Base-by-base conservation (phyloP, 2,113 vertebrate genomes). In the Eulemur rufifrons region DNA sequence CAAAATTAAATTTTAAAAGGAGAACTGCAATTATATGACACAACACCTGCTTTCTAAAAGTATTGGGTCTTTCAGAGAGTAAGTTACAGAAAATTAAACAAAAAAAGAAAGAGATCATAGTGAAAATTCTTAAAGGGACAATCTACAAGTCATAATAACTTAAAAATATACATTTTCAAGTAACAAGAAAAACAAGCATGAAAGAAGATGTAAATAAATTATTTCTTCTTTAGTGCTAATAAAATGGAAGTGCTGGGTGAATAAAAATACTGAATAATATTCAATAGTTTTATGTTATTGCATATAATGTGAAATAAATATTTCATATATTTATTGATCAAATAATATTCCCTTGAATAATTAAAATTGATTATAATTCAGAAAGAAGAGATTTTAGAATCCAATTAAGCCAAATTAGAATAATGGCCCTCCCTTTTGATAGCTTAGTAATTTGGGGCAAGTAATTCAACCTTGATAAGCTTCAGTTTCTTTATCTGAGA, bases 1-100 rank as follows among this genome's bases (percentile, higher is more conserved):
- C 34, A 88, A 97, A 85, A 66, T 96, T 91, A 89, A 86, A 90
- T 84, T 92, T 95, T 61, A 81, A 95, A 81, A 94, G 71, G 73
- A 96, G 27, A 96, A 84, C 32, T 94, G 45, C 50, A 81, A 45
- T 91, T 74, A 42, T 73, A 64, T 87, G 83, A 81, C 18, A 74
- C 0, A 0, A 45, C 20, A 76, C 27, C 37, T 90, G 39, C 59
- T 90, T 74, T 89, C 34, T 61, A 34, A 37, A 95, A 52, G 27
- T 74, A 50, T 34, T 56, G 4, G 17, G 34, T 64, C 52, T 94
- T 95, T 94, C 71, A 69, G 42, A 95, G 50, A 96, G 50, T 76
- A 86, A 86, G 69, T 85, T 29, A 59, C 21, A 96, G 39, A 90
- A 90, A 91, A 95, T 64, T 83, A 85, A 96, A 45, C 27, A 81